Evolutionary conservation across 2,888 invertebrate genomes (phyloP).

Genomic region (Phoenoteleia sp.): DNA sequence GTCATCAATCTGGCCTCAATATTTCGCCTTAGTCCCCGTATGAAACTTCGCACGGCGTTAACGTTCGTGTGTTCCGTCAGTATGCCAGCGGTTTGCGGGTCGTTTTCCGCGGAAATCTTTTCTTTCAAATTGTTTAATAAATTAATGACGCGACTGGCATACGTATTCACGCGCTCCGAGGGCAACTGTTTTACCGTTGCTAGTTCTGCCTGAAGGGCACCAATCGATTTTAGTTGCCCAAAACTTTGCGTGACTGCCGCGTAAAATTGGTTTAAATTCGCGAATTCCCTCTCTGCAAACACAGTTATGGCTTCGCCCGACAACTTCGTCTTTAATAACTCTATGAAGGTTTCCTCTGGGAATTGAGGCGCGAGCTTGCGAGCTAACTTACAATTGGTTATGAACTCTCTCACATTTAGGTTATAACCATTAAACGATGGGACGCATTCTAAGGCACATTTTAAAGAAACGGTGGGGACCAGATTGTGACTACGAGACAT

Average conservation of each 20-base stretch:
- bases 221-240: too few relatives aligned
- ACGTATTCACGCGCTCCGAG: neutral
- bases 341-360: neutral
- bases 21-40: neutral
- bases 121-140: neutral
- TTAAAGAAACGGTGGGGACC: neutral
- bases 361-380: neutral
- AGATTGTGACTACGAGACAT: too few relatives aligned
- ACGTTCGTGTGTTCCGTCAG: too few relatives aligned
- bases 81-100: too few relatives aligned
- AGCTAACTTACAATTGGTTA: neutral
- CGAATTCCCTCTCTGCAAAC: neutral
- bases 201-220: neutral
- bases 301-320: neutral
- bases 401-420: neutral
- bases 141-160: neutral
- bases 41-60: neutral
- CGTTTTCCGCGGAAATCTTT: neutral
- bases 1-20: neutral
- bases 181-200: neutral
- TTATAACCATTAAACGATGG: neutral
- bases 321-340: neutral
- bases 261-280: neutral
- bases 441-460: slow-evolving; percentile 9
- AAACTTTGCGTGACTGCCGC: neutral